phyloP scores from a whole-genome alignment of 1,140 invertebrate species.

The Drosophila kikkawai region DNA sequence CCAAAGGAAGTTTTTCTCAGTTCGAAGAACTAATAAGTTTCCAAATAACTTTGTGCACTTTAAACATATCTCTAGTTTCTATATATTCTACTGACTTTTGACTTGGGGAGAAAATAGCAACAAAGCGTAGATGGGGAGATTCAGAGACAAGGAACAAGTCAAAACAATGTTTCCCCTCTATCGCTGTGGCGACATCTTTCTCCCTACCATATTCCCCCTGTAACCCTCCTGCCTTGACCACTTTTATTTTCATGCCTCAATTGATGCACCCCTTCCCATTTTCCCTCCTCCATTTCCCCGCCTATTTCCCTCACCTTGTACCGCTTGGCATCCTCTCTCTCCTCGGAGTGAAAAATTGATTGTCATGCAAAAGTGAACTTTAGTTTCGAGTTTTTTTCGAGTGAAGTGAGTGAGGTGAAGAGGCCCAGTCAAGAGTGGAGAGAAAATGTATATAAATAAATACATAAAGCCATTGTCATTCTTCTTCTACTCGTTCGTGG shows the following conservation, averaged over 20 bases:
- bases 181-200: slow-evolving; percentile 25
- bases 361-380: slow-evolving; percentile 81
- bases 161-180: slow-evolving; percentile 37
- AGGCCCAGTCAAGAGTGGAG: slow-evolving; percentile 60
- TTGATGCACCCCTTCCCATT: slow-evolving; percentile 56
- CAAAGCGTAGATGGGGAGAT: slow-evolving; percentile 41
- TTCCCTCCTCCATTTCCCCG: slow-evolving; percentile 8
- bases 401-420: slow-evolving; percentile 64
- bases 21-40: background rate
- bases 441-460: slow-evolving; percentile 58
- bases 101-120: slow-evolving; percentile 39
- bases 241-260: slow-evolving; percentile 83
- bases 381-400: slow-evolving; percentile 58
- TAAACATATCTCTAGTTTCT: background rate
- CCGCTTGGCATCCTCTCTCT: background rate
- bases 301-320: slow-evolving; percentile 13
- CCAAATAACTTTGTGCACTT: background rate
- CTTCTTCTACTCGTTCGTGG: slow-evolving; percentile 28
- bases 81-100: background rate
- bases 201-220: background rate
- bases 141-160: slow-evolving; percentile 58
- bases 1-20: background rate
- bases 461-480: slow-evolving; percentile 59
- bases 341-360: slow-evolving; percentile 68
- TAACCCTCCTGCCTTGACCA: slow-evolving; percentile 53